Evolutionary conservation across 2,888 invertebrate genomes (phyloP).

Genomic region (Spisula solida): DNA sequence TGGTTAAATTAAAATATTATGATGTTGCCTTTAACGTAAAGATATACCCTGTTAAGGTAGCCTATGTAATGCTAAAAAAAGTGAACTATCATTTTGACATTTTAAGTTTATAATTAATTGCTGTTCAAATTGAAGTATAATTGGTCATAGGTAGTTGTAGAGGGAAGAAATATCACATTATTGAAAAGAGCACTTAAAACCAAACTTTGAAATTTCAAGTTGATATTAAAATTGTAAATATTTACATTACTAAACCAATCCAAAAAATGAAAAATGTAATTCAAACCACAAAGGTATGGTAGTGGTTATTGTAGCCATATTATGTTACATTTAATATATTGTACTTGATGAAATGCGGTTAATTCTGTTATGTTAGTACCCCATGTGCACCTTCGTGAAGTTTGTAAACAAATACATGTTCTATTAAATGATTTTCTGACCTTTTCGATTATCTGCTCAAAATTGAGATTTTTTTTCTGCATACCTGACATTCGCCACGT

Average conservation of each 20-base stretch:
- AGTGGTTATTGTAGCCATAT: neutral
- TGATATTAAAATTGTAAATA: neutral
- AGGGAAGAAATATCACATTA: neutral
- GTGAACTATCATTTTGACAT: too few relatives aligned
- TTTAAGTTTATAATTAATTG: conserved; percentile 1
- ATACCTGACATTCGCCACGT: too few relatives aligned
- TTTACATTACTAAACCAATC: neutral
- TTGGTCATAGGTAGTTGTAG: neutral
- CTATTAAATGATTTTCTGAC: too few relatives aligned
- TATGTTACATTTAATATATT: neutral
- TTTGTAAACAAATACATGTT: neutral
- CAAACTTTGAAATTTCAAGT: neutral
- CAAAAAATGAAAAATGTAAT: neutral
- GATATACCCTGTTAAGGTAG: too few relatives aligned
- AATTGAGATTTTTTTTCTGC: too few relatives aligned
- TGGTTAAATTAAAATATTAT: too few relatives aligned
- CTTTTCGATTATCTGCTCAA: too few relatives aligned
- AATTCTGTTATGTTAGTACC: neutral
- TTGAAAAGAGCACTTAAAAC: neutral
- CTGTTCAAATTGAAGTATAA: neutral
- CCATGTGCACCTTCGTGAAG: neutral
- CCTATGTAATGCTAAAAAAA: too few relatives aligned
- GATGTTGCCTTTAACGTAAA: too few relatives aligned
- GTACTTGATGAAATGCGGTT: conserved; percentile 4
- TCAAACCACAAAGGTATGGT: neutral